Conservation (phyloP, 2,888 invertebrate genomes). For the Tridacna crocea region DNA sequence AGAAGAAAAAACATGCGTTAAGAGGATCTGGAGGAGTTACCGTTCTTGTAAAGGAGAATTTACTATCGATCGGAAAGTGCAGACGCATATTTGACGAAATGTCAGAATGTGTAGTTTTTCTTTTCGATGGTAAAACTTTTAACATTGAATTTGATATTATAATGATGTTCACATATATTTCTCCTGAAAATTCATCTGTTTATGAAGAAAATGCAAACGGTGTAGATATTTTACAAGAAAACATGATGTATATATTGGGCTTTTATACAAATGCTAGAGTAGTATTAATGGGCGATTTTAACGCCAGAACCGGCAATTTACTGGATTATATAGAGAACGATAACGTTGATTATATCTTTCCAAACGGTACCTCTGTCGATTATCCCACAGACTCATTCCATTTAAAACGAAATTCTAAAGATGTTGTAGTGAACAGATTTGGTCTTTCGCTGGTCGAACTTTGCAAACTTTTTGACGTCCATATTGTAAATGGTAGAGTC, state of each 20-base stretch:
- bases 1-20: not conserved
- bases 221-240: slow-evolving; percentile 2
- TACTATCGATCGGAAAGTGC: not conserved
- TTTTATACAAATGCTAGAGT: slow-evolving; percentile 13
- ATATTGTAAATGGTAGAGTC: slow-evolving; percentile 17
- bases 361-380: not conserved
- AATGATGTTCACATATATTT: slow-evolving; percentile 9
- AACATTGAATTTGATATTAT: slow-evolving; percentile 19
- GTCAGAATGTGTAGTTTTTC: slow-evolving; percentile 8
- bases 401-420: not conserved
- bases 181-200: slow-evolving; percentile 13
- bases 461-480: slow-evolving; percentile 5
- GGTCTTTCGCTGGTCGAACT: slow-evolving; percentile 13
- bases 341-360: slow-evolving; percentile 8
- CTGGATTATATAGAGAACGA: slow-evolving; percentile 17
- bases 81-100: slow-evolving; percentile 4
- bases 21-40: too few relatives aligned
- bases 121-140: not conserved
- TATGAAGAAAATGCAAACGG: slow-evolving; percentile 1
- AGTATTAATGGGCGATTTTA: slow-evolving; percentile 3
- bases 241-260: not conserved
- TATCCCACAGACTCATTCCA: not conserved
- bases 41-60: not conserved
- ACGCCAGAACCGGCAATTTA: slow-evolving; percentile 3
- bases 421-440: not conserved